Evolutionary conservation across 2,113 vertebrate genomes (phyloP), one percentile per base, ranked within the genome.

Genomic region (Galbula dea): DNA sequence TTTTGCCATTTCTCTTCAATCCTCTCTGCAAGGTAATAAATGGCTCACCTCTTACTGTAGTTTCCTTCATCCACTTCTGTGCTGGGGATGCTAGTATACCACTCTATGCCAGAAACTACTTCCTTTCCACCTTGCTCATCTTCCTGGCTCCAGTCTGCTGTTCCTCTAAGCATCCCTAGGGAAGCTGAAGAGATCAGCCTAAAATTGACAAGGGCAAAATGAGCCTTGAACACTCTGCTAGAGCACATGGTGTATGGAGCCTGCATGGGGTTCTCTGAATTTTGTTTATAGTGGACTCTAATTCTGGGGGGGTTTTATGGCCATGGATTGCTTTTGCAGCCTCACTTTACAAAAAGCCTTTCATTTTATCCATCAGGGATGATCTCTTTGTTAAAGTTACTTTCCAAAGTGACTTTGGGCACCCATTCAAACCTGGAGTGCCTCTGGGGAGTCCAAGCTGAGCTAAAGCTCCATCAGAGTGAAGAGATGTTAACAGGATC

Each of bases 401-500:
- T 93, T 86, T n/a, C 57, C 48, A 55, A 85, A 90, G 51, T 79
- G 21, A 77, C 55, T 93, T 88, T 65, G 41, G 57, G 48, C 69
- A 75, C 37, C 39, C 30, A 74, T 90, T 95, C 74, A 94, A 88
- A 17, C 24, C 27, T 11, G 22, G 41, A 39, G 34, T 92, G 83
- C 41, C 68, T 81, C 61, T 87, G 59, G 24, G 54, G 65, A 86
- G 69, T 67, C 52, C 16, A 82, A 74, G 63, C 34, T 10, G 37
- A 92, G 46, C 30, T 92, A 79, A 81, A 89, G 58, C 67, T 92
- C 67, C 24, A 19, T 89, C 76, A 77, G 55, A 72, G 32, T 77
- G 66, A 85, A 76, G 37, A 85, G 63, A 85, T 63, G 16, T 63
- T 92, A 93, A 72, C 52, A 90, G 74, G 37, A 94, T 92, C 61